These are phyloP conservation scores for Nibea coibor DNA, from an alignment of 2,113 vertebrate species.

Conservation along the genomic window DNA sequence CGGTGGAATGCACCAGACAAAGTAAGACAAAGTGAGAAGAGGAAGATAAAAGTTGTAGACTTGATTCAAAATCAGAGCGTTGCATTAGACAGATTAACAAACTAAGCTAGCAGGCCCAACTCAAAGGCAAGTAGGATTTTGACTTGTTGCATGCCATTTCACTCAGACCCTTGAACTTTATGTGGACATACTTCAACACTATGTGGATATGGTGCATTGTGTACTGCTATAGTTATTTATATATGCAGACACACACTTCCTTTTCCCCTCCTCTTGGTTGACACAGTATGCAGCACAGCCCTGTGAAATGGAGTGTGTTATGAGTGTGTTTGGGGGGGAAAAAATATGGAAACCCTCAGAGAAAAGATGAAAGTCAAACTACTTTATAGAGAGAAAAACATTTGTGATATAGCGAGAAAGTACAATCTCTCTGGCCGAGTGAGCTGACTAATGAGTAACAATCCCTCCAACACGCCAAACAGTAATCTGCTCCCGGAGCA, in stretches of 20 bases:
- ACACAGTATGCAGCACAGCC: not conserved
- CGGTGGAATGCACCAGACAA: not conserved
- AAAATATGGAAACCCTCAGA: not conserved
- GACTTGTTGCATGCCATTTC: not conserved
- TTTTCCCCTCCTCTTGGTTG: not conserved
- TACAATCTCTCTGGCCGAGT: slow-evolving; percentile 31
- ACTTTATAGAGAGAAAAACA: not conserved
- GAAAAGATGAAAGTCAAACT: slow-evolving; percentile 6
- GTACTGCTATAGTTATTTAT: not conserved
- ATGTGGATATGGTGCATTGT: not conserved
- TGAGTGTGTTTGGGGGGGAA: not conserved
- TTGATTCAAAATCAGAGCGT: not conserved
- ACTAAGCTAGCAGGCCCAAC: not conserved
- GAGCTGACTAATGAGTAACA: slow-evolving; percentile 51
- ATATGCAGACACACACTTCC: not conserved
- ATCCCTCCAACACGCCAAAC: slow-evolving; percentile 9
- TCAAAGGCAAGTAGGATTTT: not conserved
- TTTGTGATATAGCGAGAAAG: slow-evolving; percentile 1
- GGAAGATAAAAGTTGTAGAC: not conserved
- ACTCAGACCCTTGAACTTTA: not conserved
- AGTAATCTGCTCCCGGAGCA: not conserved
- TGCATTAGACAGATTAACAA: not conserved
- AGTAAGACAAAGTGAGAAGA: not conserved
- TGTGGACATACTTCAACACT: not conserved
- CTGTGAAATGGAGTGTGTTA: not conserved